Base-by-base conservation (phyloP, 1,140 invertebrate genomes). In the Scaptomyza hsui region DNA sequence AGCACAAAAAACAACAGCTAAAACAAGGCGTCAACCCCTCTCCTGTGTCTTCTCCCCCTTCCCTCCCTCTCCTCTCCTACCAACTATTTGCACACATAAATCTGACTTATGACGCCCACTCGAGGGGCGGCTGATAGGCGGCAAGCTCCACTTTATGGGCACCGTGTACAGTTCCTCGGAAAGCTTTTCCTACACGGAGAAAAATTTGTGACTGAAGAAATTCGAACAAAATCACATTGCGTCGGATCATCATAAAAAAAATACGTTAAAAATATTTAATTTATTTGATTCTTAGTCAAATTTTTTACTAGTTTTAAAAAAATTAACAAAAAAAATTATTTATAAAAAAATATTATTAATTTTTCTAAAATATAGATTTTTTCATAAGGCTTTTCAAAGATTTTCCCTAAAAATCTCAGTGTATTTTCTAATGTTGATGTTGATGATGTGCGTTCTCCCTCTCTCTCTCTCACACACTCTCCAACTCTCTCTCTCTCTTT, bases 61-160 rank as follows among this genome's bases (percentile, higher is more conserved):
- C 13, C 12, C 16, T 15, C 1, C 4, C 29, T 26, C 71, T 45
- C 16, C 7, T n/a, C n/a, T 12, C 32, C 12, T 37, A 39, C 52
- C 37, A 73, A 83, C 69, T 85, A 81, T 86, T 86, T 88, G 78
- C 82, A 86, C 82, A 81, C 81, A 86, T 86, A 86, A 86, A 86
- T 86, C 70, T 86, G 82, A 88, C 74, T 88, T 88, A 86, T 81
- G 82, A 73, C 77, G 78, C 72, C 76, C 78, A 67, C 80, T 63
- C 52, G 12, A 45, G 16, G 55, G 49, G 65, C 59, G 9, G 56
- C 49, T 37, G 15, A 29, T 37, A 47, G 56, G 56, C 56, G 56
- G 56, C 15, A 15, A 59, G 37, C 45, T 26, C n/a, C 26, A n/a
- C 32, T 37, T n/a, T 37, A 37, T n/a, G 32, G 32, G 32, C 12